Evolutionary conservation across 1,140 invertebrate species (phyloP), one percentile per base, ranked within the genome.

Genomic region (Polypedilum pembai): DNA sequence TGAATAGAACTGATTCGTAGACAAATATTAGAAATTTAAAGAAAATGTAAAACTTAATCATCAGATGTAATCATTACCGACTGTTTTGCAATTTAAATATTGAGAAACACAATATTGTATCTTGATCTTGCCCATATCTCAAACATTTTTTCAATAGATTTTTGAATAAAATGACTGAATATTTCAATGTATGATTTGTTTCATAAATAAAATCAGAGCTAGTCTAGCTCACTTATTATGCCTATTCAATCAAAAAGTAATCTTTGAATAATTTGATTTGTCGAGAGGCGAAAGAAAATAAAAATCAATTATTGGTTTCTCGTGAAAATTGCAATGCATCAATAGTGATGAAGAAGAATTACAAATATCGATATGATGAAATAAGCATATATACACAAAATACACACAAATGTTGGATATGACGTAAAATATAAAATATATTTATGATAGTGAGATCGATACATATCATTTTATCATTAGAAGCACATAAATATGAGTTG

Each of bases 381-480:
- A 33, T 33, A 33, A 33, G 24, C 24, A 33, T 33, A 33, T 3
- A 33, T 5, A 33, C 1, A 33, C 24, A 33, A 33, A 33, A 33
- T 33, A 3, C 24, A 33, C 24, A 33, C 24, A 33, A 33, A 33
- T 33, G 24, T 33, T 33, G 24, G 24, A 33, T 33, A 33, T 33
- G 24, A 33, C 24, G 24, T 56, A 56, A 56, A 56, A 56, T 56
- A 56, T n/a, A 56, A 12, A 3, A 56, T 1, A 15, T 56, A 12
- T 45, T 45, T 12, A 56, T n/a, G 4, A 56, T n/a, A 15, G 45
- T n/a, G 45, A 56, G 12, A 56, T 56, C 45, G 45, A 56, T 56
- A 56, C 45, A 56, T 56, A 56, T 56, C 45, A 56, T 56, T 56
- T 56, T 33, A 56, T 56, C n/a, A 12, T 56, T 56, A 56, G 45